Evolutionary conservation across 2,888 invertebrate species (phyloP), one percentile per base, ranked within the genome.

Genomic region (Phaonia tiefii): DNA sequence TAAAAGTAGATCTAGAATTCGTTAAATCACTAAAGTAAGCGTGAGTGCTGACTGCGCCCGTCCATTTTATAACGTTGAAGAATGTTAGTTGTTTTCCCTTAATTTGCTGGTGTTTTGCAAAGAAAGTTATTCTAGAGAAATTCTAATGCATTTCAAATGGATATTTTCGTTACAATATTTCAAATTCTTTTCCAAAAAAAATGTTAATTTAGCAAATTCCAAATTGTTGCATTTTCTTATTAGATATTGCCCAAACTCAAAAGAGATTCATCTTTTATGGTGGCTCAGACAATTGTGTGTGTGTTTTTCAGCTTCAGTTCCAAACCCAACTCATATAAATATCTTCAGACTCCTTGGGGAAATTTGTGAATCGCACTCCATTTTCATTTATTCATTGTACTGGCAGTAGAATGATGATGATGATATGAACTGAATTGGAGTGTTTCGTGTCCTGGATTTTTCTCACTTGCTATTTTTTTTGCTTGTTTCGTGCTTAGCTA

Each of bases 311-410:
- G 31, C 31, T 31, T n/a, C n/a, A n/a, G n/a, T n/a, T n/a, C n/a
- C n/a, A n/a, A n/a, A n/a, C 71, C 67, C 75, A 82, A 67, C 74
- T 82, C 76, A 76, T 82, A 82, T 49, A 72, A 79, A 82, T 81
- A 81, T 78, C 82, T 79, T 79, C 82, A 82, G 82, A 82, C 82
- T 82, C 82, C 82, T 82, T 82, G 60, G 82, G 82, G 82, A 82
- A 82, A 82, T 82, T 79, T 79, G 70, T 74, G 76, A 79, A 82
- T 79, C 79, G 79, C 82, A 82, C 82, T 82, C 82, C 74, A 82
- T 82, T 81, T 78, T 81, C 81, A 81, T 81, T 80, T 72, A 69
- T 37, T 73, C 69, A 75, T 70, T 75, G 54, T 13, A 54, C 22
- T 54, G 54, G 46, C 46, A 3, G 31, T 31, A 8, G 31, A 8